phyloP scores from a whole-genome alignment of 2,113 vertebrate genomes.

The Pollachius pollachius region DNA sequence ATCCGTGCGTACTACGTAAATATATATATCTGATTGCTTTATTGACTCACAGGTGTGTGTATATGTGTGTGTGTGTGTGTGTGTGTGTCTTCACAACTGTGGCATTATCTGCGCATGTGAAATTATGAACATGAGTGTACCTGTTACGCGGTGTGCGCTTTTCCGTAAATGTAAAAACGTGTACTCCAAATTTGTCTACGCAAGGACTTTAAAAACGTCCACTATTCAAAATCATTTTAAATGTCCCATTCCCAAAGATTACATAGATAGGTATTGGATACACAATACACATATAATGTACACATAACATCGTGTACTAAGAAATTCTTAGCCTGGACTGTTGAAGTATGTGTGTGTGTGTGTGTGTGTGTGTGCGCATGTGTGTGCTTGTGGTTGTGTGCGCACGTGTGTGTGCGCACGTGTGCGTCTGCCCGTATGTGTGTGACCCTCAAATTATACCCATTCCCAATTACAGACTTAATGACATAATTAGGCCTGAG shows the following conservation, averaged over 20 bases:
- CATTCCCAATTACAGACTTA: conserved; percentile 68
- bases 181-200: too few species aligned
- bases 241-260: too few species aligned
- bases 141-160: conserved; percentile 40
- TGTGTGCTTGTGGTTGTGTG: too few species aligned
- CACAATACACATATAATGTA: too few species aligned
- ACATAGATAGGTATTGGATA: too few species aligned
- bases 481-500: conserved; percentile 68
- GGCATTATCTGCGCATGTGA: neutral
- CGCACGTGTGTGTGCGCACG: conserved; percentile 13
- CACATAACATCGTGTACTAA: too few species aligned
- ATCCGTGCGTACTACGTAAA: neutral
- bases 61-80: conserved; percentile 11
- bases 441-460: conserved; percentile 67
- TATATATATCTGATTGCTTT: neutral
- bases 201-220: too few species aligned
- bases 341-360: too few species aligned
- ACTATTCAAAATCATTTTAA: too few species aligned
- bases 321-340: conserved; percentile 21
- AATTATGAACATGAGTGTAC: neutral
- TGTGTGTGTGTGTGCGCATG: too few species aligned
- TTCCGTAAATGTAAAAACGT: neutral
- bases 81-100: conserved; percentile 1
- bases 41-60: conserved; percentile 13
- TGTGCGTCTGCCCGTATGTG: conserved; percentile 62